Percentiles rank a stretch among this genome's conserved stretches.
Evolutionary conservation across 2,888 invertebrate species (phyloP).

Genomic region (Drosophila vallismaia): DNA sequence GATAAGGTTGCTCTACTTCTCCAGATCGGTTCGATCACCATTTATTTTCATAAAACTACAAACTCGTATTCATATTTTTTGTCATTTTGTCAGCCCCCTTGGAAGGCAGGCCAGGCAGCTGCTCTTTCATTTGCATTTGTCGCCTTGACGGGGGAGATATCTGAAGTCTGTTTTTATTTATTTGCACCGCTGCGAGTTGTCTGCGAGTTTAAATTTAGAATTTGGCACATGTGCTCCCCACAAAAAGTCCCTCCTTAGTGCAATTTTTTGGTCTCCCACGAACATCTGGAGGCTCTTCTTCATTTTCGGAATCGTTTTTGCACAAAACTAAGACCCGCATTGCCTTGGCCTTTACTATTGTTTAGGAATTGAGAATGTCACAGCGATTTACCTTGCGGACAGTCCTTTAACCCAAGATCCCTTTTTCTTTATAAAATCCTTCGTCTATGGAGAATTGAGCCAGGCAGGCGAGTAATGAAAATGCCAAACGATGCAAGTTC

Average conservation of each 20-base stretch:
- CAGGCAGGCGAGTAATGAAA: constrained; percentile 67
- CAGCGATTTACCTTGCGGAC: constrained; percentile 43
- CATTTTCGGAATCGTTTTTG: constrained; percentile 7
- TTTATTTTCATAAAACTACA: constrained; percentile 17
- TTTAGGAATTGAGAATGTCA: constrained; percentile 54
- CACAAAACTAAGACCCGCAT: constrained; percentile 28
- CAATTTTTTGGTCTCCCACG: constrained; percentile 38
- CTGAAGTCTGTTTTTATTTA: constrained; percentile 13
- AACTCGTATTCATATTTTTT: background rate
- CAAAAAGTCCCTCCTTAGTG: constrained; percentile 11
- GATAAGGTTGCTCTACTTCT: constrained; percentile 54
- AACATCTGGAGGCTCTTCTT: constrained; percentile 33
- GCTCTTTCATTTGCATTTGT: constrained; percentile 33
- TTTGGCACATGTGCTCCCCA: constrained; percentile 45
- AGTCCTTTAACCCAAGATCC: constrained; percentile 46
- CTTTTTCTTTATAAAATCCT: constrained; percentile 27
- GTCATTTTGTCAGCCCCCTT: constrained; percentile 48
- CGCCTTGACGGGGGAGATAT: constrained; percentile 49
- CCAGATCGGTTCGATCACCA: constrained; percentile 18
- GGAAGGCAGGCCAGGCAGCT: constrained; percentile 46
- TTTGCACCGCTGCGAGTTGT: constrained; percentile 41
- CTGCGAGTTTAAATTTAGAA: constrained; percentile 62
- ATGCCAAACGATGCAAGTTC: constrained; percentile 57
- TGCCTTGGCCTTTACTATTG: constrained; percentile 60
- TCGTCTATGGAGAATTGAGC: constrained; percentile 52